Percentiles rank a stretch among this genome's conserved stretches.
phyloP scores from a whole-genome alignment of 2,797 vertebrate species.

The Acanthopagrus latus region DNA sequence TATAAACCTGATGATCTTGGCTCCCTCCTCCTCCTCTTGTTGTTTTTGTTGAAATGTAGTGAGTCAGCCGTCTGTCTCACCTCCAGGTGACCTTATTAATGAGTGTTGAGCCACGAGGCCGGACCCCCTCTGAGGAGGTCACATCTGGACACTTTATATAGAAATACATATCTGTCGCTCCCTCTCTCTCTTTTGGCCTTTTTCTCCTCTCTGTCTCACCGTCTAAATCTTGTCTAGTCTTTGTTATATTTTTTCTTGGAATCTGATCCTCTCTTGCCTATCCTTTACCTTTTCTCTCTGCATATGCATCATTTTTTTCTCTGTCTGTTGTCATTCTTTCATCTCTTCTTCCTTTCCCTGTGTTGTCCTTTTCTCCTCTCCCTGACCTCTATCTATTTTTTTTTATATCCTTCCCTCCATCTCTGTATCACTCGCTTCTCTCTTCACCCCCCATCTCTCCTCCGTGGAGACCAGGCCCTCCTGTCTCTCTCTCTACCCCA shows the following conservation, averaged over 20 bases:
- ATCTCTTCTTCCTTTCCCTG: background rate
- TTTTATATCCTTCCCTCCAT: background rate
- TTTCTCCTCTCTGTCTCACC: background rate
- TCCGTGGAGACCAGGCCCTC: constrained; percentile 23
- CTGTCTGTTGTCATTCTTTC: background rate
- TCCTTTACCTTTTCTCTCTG: background rate
- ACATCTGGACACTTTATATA: constrained; percentile 80
- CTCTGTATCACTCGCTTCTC: background rate
- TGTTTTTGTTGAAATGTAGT: constrained; percentile 70
- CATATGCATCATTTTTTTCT: background rate
- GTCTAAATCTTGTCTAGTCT: background rate
- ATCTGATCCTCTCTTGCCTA: background rate
- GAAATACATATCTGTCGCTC: constrained; percentile 55
- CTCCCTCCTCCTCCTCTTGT: constrained; percentile 50
- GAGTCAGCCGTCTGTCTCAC: constrained; percentile 81
- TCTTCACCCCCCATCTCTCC: constrained; percentile 4
- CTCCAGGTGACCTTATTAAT: constrained; percentile 81
- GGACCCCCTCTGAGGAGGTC: constrained; percentile 78
- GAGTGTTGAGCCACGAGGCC: constrained; percentile 78
- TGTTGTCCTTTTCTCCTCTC: background rate
- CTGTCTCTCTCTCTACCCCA: constrained; percentile 51
- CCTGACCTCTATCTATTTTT: background rate
- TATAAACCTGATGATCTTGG: constrained; percentile 46
- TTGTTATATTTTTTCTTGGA: background rate
- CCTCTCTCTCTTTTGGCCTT: background rate